A percentile compares a stretch with the other conserved stretches of the same genome.
phyloP scores from a whole-genome alignment of 2,113 vertebrate genomes.

The Notothenia coriiceps region DNA sequence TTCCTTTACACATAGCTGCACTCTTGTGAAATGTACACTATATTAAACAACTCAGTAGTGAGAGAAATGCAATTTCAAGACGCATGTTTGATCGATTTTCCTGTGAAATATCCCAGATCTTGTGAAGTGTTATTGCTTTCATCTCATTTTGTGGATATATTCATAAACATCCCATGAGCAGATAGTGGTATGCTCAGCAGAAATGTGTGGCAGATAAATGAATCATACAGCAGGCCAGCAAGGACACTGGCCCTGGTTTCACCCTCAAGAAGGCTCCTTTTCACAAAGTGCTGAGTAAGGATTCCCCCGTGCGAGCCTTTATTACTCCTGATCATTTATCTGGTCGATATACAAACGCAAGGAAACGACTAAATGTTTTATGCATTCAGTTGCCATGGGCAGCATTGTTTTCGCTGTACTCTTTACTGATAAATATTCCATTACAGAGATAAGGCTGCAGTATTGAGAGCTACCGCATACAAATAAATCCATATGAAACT shows the following conservation, averaged over 20 bases:
- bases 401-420: slow-evolving; percentile 47
- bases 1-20: slow-evolving; percentile 17
- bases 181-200: slow-evolving; percentile 66
- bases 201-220: slow-evolving; percentile 67
- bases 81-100: slow-evolving; percentile 61
- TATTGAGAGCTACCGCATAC: slow-evolving; percentile 45
- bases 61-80: slow-evolving; percentile 68
- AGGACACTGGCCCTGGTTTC: slow-evolving; percentile 54
- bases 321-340: slow-evolving; percentile 66
- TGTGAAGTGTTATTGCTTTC: slow-evolving; percentile 75
- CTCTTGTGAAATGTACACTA: slow-evolving; percentile 39
- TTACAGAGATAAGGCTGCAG: slow-evolving; percentile 73
- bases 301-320: slow-evolving; percentile 20
- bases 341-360: slow-evolving; percentile 49
- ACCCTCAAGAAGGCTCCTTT: slow-evolving; percentile 40
- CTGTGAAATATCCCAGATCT: slow-evolving; percentile 58
- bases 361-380: slow-evolving; percentile 66
- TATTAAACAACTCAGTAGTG: slow-evolving; percentile 58
- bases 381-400: slow-evolving; percentile 63
- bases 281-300: slow-evolving; percentile 64
- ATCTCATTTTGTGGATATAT: slow-evolving; percentile 67
- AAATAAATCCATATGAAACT: slow-evolving; percentile 67
- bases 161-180: slow-evolving; percentile 63
- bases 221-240: slow-evolving; percentile 42
- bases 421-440: slow-evolving; percentile 78